Percentiles rank a stretch among this genome's conserved stretches.
Conservation (phyloP, 1,140 invertebrate species). For the Bombus polaris region DNA sequence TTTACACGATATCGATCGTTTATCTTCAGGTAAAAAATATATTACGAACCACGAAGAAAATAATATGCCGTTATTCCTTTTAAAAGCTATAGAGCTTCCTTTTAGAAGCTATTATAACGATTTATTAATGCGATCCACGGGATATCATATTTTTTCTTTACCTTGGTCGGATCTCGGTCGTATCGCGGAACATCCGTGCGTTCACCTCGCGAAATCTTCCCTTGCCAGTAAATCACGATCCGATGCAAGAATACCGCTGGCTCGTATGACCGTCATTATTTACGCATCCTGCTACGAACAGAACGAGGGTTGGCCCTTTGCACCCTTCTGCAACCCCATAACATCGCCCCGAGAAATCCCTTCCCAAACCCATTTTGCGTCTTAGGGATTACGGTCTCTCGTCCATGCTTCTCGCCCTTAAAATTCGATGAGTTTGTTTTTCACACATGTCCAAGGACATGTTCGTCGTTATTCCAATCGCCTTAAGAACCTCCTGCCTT, state of each 20-base stretch:
- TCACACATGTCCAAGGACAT: background rate
- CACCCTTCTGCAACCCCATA: slow-evolving; percentile 9
- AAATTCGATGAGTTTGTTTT: slow-evolving; percentile 51
- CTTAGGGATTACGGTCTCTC: slow-evolving; percentile 25
- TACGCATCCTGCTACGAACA: slow-evolving; percentile 66
- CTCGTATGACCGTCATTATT: slow-evolving; percentile 63
- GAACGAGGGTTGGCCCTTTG: slow-evolving; percentile 43
- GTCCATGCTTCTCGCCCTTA: background rate
- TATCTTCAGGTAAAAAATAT: background rate
- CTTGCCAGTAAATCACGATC: slow-evolving; percentile 56
- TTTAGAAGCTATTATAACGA: slow-evolving; percentile 13
- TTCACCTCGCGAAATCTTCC: slow-evolving; percentile 35
- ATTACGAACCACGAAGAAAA: background rate
- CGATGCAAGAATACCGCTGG: slow-evolving; percentile 47
- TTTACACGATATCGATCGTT: background rate
- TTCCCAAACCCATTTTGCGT: slow-evolving; percentile 42
- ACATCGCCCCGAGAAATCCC: slow-evolving; percentile 45
- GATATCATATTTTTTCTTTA: background rate
- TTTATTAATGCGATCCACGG: slow-evolving; percentile 15
- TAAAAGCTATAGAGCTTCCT: too few relatives aligned
- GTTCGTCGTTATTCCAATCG: background rate
- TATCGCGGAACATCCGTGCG: too few relatives aligned
- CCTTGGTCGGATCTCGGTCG: too few relatives aligned
- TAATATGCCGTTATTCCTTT: background rate
- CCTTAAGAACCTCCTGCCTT: background rate